phyloP scores from a whole-genome alignment of 2,797 vertebrate species.

The Balearica regulorum region DNA sequence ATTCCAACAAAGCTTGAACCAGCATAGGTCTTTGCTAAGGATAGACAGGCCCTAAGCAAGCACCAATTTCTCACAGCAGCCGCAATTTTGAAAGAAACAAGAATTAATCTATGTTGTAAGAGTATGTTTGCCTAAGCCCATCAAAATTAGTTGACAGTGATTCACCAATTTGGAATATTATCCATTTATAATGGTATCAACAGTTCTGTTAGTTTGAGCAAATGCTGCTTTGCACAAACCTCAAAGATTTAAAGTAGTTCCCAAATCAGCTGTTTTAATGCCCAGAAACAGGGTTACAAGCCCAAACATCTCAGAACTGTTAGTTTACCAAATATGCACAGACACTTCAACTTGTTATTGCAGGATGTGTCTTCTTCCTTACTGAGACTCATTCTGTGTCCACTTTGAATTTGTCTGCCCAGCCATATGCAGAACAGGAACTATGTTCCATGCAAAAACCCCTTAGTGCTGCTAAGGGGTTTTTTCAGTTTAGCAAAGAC shows the following conservation, averaged over 20 bases:
- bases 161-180: neutral
- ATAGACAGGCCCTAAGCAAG: neutral
- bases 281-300: neutral
- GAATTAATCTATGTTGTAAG: neutral
- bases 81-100: constrained; percentile 24
- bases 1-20: constrained; percentile 22
- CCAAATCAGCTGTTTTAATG: neutral
- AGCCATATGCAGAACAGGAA: constrained; percentile 27
- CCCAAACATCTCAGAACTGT: constrained; percentile 53
- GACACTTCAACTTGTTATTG: neutral
- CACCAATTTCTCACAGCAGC: constrained; percentile 27
- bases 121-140: neutral
- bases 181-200: neutral
- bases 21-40: neutral
- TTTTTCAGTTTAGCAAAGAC: constrained; percentile 31
- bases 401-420: neutral
- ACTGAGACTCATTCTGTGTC: constrained; percentile 53
- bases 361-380: constrained; percentile 29
- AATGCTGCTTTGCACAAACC: neutral
- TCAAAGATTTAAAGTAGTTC: neutral
- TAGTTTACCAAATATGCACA: neutral
- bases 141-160: neutral
- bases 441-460: neutral
- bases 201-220: constrained; percentile 44
- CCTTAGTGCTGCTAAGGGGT: neutral